Percentiles rank a stretch among this genome's conserved stretches.
These are phyloP conservation scores for Chionoecetes opilio DNA, from an alignment of 1,140 invertebrate genomes.

Conservation along the genomic window DNA sequence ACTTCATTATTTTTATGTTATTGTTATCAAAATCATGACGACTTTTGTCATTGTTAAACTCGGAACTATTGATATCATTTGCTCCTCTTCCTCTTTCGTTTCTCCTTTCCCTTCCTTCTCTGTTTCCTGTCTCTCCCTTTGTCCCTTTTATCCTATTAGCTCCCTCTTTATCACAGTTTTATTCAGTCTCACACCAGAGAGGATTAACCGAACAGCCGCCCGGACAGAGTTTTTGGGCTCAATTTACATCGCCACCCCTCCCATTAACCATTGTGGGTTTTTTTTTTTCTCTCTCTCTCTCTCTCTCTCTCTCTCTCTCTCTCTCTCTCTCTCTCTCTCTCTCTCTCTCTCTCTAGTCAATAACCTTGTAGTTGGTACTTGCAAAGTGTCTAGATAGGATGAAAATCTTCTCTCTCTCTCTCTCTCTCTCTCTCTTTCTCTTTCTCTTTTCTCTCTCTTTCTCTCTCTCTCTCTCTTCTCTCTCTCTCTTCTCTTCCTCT, in stretches of 20 bases:
- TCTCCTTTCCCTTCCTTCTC: not conserved
- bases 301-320: conserved; percentile 14
- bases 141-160: not conserved
- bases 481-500: too few species aligned
- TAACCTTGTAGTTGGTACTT: too few species aligned
- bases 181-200: not conserved
- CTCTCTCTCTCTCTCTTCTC: too few species aligned
- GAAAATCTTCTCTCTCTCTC: too few species aligned
- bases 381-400: too few species aligned
- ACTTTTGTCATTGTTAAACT: too few species aligned
- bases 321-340: not conserved
- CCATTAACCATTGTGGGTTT: not conserved
- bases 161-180: not conserved
- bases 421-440: too few species aligned
- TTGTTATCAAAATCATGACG: too few species aligned
- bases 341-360: not conserved
- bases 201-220: not conserved
- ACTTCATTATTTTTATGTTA: too few species aligned
- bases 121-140: not conserved
- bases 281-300: not conserved
- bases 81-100: not conserved
- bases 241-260: not conserved
- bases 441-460: too few species aligned
- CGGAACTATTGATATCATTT: not conserved
- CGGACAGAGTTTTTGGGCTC: not conserved